phyloP scores from a whole-genome alignment of 2,113 vertebrate genomes.

The Hypomesus transpacificus region DNA sequence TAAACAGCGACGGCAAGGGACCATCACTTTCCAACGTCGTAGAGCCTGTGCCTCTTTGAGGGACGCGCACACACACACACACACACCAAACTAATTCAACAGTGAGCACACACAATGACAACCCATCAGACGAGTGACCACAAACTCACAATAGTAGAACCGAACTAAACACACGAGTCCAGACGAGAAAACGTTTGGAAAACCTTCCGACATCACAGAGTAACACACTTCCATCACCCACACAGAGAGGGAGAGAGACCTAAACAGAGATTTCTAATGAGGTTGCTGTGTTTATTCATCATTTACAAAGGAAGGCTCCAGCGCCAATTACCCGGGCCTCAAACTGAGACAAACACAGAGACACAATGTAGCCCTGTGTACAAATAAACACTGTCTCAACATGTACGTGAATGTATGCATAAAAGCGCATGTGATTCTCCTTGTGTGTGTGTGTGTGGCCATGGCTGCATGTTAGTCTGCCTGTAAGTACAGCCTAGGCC shows the following conservation, averaged over 20 bases:
- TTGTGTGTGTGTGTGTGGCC: constrained; percentile 20
- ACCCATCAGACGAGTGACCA: not conserved
- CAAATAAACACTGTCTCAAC: not conserved
- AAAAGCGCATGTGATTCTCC: not conserved
- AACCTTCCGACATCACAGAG: no score
- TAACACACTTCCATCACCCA: not conserved
- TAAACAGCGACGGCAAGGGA: constrained; percentile 61
- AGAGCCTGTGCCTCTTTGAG: not conserved
- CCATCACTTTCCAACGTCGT: constrained; percentile 59
- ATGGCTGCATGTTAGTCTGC: not conserved
- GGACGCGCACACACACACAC: constrained; percentile 3
- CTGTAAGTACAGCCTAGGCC: constrained; percentile 1
- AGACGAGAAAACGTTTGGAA: no score
- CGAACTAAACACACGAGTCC: no score
- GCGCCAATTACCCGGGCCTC: not conserved
- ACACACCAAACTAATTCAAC: constrained; percentile 2
- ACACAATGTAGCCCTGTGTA: not conserved
- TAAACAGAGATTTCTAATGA: constrained; percentile 20
- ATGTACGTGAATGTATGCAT: not conserved
- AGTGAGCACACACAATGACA: not conserved
- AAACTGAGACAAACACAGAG: not conserved
- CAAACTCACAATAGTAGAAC: no score
- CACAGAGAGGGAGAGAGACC: constrained; percentile 17
- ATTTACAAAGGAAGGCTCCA: constrained; percentile 28
- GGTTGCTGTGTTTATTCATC: constrained; percentile 34